Evolutionary conservation across 2,113 vertebrate genomes (phyloP).

Genomic region (Hyperoodon ampullatus): DNA sequence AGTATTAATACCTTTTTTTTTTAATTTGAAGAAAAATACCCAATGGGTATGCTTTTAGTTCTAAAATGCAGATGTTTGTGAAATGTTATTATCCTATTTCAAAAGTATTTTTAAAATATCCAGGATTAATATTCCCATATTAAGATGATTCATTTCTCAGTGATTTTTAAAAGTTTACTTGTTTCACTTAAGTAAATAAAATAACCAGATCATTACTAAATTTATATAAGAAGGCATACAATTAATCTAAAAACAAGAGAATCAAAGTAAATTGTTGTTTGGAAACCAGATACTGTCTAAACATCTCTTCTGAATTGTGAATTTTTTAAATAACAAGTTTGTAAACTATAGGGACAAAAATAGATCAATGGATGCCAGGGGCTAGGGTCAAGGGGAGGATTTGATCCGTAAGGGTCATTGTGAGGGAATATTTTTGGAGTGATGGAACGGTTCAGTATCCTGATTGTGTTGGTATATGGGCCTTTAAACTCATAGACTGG

Average conservation of each 20-base stretch:
- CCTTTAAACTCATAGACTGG: slow-evolving; percentile 12
- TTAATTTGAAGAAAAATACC: slow-evolving; percentile 45
- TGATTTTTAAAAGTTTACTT: slow-evolving; percentile 51
- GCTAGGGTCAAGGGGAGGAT: neutral
- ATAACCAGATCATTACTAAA: neutral
- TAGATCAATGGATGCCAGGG: neutral
- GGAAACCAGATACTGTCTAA: neutral
- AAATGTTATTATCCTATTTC: slow-evolving; percentile 41
- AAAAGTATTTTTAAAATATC: slow-evolving; percentile 50
- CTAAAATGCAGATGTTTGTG: slow-evolving; percentile 50
- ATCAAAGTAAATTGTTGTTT: slow-evolving; percentile 41
- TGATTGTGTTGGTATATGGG: neutral
- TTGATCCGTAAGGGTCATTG: neutral
- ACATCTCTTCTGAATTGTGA: slow-evolving; percentile 48
- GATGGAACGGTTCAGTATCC: neutral
- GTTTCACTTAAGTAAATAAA: slow-evolving; percentile 60
- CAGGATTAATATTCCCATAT: slow-evolving; percentile 29
- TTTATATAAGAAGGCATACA: slow-evolving; percentile 56
- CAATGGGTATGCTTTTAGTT: slow-evolving; percentile 37
- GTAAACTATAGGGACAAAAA: neutral
- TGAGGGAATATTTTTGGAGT: neutral
- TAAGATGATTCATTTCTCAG: slow-evolving; percentile 59
- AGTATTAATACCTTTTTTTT: slow-evolving; percentile 28
- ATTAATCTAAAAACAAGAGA: slow-evolving; percentile 55
- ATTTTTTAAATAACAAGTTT: slow-evolving; percentile 15